Base-by-base conservation (phyloP, 2,113 vertebrate genomes). In the Acanthochromis polyacanthus region DNA sequence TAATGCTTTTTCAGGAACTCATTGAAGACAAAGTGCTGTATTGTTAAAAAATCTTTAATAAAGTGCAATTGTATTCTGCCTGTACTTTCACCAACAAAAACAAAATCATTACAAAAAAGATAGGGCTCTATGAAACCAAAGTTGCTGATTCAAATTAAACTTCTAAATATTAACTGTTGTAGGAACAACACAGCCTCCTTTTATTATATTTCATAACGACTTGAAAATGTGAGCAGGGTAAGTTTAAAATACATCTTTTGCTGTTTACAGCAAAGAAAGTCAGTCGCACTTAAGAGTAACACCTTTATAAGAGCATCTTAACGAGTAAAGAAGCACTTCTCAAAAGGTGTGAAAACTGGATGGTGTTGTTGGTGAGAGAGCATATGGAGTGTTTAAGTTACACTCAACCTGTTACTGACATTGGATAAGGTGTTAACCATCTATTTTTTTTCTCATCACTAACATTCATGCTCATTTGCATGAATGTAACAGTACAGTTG, bases 331-430 rank as follows among this genome's bases (percentile, higher is more conserved):
- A 70, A 84, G 20, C 60, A 45, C 61, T 77, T 76, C 80, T 58
- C 16, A 15, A 52, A 36, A 86, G 51, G 83, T 85, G 85, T 79
- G 71, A 89, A 87, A 88, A 84, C 22, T 2, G 32, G 48, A 67
- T 67, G 74, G 65, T 82, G 80, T 15, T 83, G 50, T 53, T 73
- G 45, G 45, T 53, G 58, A 77, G 50, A 58, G 30, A 83, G 22
- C 77, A 80, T 83, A 86, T 70, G 77, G 36, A 75, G 59, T 56
- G 52, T 82, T 80, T 69, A 66, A 53, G 73, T 62, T 40, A 17
- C 16, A 56, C 23, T 64, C 53, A 60, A 80, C 62, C 75, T 81
- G 82, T 70, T 66, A 28, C n/a, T 80, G 75, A 83, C 60, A 65
- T 16, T 8, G 14, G 23, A 52, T 14, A 72, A 73, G 20, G 60